Conservation (phyloP, 2,888 invertebrate genomes). For the Acanthosepion pharaonis region DNA sequence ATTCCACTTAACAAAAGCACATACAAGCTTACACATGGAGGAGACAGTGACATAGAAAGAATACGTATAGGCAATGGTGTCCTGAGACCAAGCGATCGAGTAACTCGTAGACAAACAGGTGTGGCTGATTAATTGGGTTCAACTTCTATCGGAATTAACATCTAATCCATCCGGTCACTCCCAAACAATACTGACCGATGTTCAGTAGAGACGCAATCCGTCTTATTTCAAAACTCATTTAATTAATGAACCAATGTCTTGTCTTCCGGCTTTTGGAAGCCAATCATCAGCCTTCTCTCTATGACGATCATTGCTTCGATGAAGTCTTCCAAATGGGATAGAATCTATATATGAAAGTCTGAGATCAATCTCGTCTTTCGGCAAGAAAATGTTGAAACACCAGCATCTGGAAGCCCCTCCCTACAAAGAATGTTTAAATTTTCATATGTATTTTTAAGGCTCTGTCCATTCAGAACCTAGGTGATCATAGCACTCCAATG, state of each 20-base stretch:
- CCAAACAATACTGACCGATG: neutral
- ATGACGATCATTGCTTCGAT: neutral
- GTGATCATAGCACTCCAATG: too few species aligned
- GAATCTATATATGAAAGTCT: neutral
- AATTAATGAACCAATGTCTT: neutral
- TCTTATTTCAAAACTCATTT: neutral
- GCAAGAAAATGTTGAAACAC: neutral
- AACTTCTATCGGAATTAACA: neutral
- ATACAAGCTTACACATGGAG: too few species aligned
- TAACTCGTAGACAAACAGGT: neutral
- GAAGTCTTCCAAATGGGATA: neutral
- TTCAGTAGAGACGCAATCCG: neutral
- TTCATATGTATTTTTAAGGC: too few species aligned
- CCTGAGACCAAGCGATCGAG: neutral
- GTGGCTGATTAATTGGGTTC: conserved; percentile 4
- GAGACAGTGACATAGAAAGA: too few species aligned
- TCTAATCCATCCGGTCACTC: neutral
- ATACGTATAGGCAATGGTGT: too few species aligned
- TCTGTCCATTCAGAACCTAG: too few species aligned
- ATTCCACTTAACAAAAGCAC: too few species aligned
- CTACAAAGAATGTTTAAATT: too few species aligned
- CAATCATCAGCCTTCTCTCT: neutral
- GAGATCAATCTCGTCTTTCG: neutral
- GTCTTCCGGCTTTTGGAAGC: neutral
- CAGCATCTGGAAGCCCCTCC: neutral